Evolutionary conservation across 1,140 invertebrate species (phyloP).

Genomic region (Drosophila bocki): DNA sequence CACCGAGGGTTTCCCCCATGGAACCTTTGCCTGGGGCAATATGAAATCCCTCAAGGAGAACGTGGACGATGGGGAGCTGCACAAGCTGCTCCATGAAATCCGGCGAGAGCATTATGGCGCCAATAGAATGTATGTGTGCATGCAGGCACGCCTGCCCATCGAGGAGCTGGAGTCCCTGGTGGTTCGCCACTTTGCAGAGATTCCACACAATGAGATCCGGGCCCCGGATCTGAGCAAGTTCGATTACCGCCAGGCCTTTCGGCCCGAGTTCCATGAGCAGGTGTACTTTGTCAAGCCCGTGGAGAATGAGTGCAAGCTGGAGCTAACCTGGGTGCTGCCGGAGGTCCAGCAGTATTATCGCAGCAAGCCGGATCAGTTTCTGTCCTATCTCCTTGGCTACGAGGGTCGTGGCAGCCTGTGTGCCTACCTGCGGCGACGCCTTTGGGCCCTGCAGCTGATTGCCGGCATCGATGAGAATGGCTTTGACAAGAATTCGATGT

Average conservation of each 20-base stretch:
- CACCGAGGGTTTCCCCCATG: slow-evolving; percentile 89
- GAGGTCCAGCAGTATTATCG: slow-evolving; percentile 89
- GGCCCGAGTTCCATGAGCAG: slow-evolving; percentile 88
- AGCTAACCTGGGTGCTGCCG: slow-evolving; percentile 93
- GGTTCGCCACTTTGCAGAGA: slow-evolving; percentile 87
- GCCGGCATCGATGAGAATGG: slow-evolving; percentile 91
- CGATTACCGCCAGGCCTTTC: slow-evolving; percentile 87
- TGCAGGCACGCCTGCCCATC: slow-evolving; percentile 92
- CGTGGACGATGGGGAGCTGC: slow-evolving; percentile 88
- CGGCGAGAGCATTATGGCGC: slow-evolving; percentile 93
- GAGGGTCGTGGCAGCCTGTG: slow-evolving; percentile 95
- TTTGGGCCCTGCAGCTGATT: slow-evolving; percentile 93
- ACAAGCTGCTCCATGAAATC: slow-evolving; percentile 91
- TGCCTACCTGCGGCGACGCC: slow-evolving; percentile 92
- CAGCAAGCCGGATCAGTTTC: slow-evolving; percentile 91
- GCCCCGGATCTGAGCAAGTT: slow-evolving; percentile 87
- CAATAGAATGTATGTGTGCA: slow-evolving; percentile 94
- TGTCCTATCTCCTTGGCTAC: slow-evolving; percentile 94
- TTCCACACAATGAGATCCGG: slow-evolving; percentile 88
- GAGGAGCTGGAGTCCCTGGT: slow-evolving; percentile 90
- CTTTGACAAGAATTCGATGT: slow-evolving; percentile 91
- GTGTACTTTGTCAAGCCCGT: slow-evolving; percentile 93
- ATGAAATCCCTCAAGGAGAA: slow-evolving; percentile 90
- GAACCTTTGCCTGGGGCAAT: slow-evolving; percentile 95
- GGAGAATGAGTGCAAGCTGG: slow-evolving; percentile 89